Evolutionary conservation across 2,113 vertebrate species (phyloP).

Genomic region (Picathartes gymnocephalus): DNA sequence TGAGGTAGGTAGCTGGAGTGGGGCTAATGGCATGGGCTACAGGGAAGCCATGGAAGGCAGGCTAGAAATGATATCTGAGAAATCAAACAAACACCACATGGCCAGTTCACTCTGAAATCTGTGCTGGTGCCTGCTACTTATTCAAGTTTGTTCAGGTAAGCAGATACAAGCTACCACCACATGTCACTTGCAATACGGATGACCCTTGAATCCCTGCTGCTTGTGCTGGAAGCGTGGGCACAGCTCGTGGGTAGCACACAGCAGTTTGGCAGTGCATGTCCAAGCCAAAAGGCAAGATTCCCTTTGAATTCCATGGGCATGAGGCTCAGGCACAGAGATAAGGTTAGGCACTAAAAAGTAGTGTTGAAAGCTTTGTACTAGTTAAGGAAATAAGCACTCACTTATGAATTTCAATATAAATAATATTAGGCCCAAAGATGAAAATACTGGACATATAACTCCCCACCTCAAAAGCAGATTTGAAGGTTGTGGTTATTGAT

Average conservation of each 20-base stretch:
- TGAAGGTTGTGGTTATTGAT: neutral
- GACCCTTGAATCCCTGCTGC: neutral
- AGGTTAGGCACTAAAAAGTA: neutral
- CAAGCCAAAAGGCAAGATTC: neutral
- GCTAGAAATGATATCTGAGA: neutral
- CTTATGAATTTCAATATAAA: neutral
- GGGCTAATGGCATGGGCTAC: rapidly evolving
- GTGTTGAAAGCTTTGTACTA: neutral
- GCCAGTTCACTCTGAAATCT: neutral
- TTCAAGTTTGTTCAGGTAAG: neutral
- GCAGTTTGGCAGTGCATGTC: rapidly evolving
- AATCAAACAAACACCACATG: neutral
- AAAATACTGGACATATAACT: neutral
- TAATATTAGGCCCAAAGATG: neutral
- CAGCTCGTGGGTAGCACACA: neutral
- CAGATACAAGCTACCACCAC: neutral
- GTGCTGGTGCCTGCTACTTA: neutral
- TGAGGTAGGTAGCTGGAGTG: neutral
- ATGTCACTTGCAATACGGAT: neutral
- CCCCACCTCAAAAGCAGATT: neutral
- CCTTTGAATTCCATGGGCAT: rapidly evolving
- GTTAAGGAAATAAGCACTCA: neutral
- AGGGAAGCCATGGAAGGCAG: neutral
- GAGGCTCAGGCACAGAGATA: neutral
- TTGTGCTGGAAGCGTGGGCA: neutral